phyloP scores from a whole-genome alignment of 2,888 invertebrate species.

The Eristalinus aeneus region DNA sequence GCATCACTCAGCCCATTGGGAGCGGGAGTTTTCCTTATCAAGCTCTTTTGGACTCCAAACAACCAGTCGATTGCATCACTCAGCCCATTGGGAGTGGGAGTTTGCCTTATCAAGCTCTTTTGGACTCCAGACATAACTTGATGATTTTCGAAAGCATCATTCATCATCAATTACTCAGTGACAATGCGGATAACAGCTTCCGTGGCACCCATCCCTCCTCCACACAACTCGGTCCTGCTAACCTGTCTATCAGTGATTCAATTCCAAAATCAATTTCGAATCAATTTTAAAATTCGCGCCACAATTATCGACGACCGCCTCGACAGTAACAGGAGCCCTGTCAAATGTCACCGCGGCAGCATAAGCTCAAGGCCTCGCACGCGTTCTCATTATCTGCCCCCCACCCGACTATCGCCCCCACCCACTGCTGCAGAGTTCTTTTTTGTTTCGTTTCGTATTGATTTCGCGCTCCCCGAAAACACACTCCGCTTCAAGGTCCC shows the following conservation, averaged over 20 bases:
- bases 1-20: too few relatives aligned
- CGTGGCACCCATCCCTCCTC: background rate
- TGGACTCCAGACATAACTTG: background rate
- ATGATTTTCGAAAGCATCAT: background rate
- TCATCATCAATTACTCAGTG: background rate
- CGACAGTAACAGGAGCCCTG: constrained; percentile 1
- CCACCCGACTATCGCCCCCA: background rate
- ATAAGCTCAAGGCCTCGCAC: constrained; percentile 44
- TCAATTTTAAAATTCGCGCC: background rate
- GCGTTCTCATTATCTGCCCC: constrained; percentile 30
- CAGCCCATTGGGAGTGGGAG: background rate
- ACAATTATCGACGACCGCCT: background rate
- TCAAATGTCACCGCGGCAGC: constrained; percentile 12
- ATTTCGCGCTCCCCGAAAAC: constrained; percentile 33
- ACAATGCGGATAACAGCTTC: background rate
- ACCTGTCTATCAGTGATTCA: background rate
- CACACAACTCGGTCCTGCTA: background rate
- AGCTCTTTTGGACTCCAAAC: too few relatives aligned
- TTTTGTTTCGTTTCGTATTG: background rate
- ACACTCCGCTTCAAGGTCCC: constrained; percentile 42
- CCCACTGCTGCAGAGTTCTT: background rate
- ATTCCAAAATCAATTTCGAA: background rate
- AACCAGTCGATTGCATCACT: background rate
- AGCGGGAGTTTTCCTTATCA: too few relatives aligned
- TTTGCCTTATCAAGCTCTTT: background rate